Conservation (phyloP, 2,113 vertebrate genomes). For the Brachionichthys hirsutus region DNA sequence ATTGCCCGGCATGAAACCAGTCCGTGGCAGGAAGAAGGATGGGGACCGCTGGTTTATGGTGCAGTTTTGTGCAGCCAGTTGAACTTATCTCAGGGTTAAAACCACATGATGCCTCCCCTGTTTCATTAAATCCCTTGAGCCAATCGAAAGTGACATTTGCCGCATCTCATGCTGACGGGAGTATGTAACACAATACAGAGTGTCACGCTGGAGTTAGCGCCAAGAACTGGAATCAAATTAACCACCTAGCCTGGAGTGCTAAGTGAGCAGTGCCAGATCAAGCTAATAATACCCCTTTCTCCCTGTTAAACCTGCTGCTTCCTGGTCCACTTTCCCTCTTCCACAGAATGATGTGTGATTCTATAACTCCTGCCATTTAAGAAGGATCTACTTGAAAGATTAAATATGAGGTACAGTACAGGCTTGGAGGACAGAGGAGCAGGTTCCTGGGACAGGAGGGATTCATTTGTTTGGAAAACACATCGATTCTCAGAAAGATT, state of each 20-base stretch:
- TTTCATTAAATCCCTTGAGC: constrained; percentile 29
- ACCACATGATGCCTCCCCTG: constrained; percentile 3
- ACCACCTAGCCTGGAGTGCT: constrained; percentile 69
- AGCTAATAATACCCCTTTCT: constrained; percentile 72
- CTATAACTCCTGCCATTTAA: constrained; percentile 11
- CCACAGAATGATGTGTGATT: constrained; percentile 17
- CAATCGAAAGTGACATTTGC: constrained; percentile 59
- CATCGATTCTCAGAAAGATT: no score
- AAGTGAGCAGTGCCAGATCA: constrained; percentile 59
- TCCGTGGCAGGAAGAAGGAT: no score
- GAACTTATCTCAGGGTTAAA: constrained; percentile 9
- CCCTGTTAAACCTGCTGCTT: constrained; percentile 47
- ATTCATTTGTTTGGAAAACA: no score
- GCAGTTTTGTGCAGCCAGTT: neutral
- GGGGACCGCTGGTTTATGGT: no score
- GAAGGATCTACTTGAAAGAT: constrained; percentile 17
- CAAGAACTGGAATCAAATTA: constrained; percentile 73
- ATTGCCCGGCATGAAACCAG: no score
- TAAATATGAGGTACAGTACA: neutral
- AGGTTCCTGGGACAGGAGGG: no score
- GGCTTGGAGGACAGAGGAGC: no score
- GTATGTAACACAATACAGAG: constrained; percentile 52
- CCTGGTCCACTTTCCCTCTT: constrained; percentile 53
- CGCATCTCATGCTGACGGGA: constrained; percentile 55
- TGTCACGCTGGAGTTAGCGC: constrained; percentile 67